Conservation (phyloP, 2,888 invertebrate genomes). For the Dicranocentrus wangi region DNA sequence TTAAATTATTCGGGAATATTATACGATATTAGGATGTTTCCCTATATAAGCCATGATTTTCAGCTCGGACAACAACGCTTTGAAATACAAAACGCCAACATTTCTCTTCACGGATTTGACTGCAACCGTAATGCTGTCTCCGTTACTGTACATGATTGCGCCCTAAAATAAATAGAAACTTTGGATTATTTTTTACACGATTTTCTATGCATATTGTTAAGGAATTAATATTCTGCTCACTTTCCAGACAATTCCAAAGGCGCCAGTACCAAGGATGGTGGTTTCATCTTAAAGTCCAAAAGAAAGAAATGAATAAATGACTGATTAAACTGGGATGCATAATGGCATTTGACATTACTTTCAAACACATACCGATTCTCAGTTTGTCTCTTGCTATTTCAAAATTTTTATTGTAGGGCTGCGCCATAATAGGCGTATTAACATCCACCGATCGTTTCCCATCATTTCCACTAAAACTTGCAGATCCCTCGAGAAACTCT, state of each 20-base stretch:
- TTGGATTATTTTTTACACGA: background rate
- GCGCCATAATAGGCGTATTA: constrained; percentile 59
- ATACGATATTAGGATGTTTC: constrained; percentile 66
- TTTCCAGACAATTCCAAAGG: constrained; percentile 67
- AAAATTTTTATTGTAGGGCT: constrained; percentile 63
- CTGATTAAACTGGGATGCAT: too few species aligned
- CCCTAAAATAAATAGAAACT: constrained; percentile 30
- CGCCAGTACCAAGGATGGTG: constrained; percentile 63
- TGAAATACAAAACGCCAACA: constrained; percentile 67
- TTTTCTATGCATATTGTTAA: background rate
- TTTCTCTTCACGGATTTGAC: constrained; percentile 66
- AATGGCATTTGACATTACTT: too few species aligned
- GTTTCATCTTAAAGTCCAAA: constrained; percentile 61
- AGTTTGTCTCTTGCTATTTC: constrained; percentile 64
- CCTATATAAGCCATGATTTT: constrained; percentile 69
- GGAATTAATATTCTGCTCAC: constrained; percentile 31
- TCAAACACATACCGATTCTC: constrained; percentile 59
- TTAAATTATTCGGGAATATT: too few species aligned
- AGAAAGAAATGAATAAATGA: background rate
- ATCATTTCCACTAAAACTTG: constrained; percentile 21
- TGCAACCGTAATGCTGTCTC: constrained; percentile 59
- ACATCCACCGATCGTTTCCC: constrained; percentile 55
- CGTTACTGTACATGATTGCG: constrained; percentile 40
- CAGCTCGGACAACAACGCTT: constrained; percentile 66
- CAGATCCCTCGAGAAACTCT: constrained; percentile 65